Percentiles rank a stretch among this genome's conserved stretches.
phyloP scores from a whole-genome alignment of 2,888 invertebrate species.

The Drosophila mercatorum region DNA sequence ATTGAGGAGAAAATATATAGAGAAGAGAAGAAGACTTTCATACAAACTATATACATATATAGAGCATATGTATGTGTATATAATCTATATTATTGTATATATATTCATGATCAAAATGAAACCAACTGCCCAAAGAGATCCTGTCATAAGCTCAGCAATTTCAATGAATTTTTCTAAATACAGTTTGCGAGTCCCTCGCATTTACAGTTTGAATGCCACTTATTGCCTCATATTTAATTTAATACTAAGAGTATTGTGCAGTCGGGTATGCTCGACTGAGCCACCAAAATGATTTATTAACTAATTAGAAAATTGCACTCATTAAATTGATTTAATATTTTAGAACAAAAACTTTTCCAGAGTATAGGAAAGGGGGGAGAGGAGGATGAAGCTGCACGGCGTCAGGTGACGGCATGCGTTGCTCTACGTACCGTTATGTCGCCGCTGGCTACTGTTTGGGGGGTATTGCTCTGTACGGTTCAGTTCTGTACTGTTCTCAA shows the following conservation, averaged over 20 bases:
- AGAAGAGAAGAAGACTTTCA: no score
- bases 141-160: background rate
- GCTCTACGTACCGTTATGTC: conserved; percentile 31
- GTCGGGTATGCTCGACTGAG: background rate
- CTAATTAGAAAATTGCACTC: background rate
- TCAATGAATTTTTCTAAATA: background rate
- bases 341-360: background rate
- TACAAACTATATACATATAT: no score
- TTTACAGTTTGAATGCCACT: background rate
- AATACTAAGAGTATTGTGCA: background rate
- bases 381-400: no score
- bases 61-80: background rate
- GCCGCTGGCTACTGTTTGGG: background rate
- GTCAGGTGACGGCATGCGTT: conserved; percentile 17
- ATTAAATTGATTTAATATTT: conserved; percentile 7
- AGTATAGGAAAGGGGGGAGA: no score
- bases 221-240: background rate
- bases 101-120: background rate
- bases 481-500: background rate
- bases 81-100: background rate
- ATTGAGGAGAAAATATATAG: no score
- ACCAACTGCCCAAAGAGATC: background rate
- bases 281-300: background rate
- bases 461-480: background rate
- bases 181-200: background rate